Percentiles rank a stretch among this genome's conserved stretches.
These are phyloP conservation scores for Epinephelus malabaricus DNA, from an alignment of 2,797 vertebrate genomes.

Conservation along the genomic window DNA sequence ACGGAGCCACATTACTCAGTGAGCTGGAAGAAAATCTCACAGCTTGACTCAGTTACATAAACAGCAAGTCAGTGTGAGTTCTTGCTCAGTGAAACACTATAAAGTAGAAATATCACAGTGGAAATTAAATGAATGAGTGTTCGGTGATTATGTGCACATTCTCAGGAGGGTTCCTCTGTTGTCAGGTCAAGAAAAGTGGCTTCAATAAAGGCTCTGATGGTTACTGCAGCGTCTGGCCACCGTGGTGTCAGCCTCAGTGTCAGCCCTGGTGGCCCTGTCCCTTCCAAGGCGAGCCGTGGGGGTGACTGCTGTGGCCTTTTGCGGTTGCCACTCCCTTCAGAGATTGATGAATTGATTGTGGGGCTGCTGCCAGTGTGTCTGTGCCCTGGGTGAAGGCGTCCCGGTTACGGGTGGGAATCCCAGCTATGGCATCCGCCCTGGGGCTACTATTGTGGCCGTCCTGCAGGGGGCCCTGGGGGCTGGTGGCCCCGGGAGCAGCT, in stretches of 20 bases:
- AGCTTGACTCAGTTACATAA: conserved; percentile 15
- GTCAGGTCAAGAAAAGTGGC: conserved; percentile 23
- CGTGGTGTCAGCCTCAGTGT: conserved; percentile 56
- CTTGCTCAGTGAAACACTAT: conserved; percentile 10
- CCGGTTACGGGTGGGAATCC: conserved; percentile 90
- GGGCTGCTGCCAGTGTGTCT: conserved; percentile 89
- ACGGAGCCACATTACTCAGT: not conserved
- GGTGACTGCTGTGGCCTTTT: conserved; percentile 84
- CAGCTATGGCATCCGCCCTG: conserved; percentile 89
- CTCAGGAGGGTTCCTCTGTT: conserved; percentile 27
- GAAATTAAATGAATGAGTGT: conserved; percentile 4
- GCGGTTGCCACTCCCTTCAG: conserved; percentile 80
- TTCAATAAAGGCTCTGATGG: conserved; percentile 24
- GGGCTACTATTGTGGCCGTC: conserved; percentile 86
- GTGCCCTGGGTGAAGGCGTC: conserved; percentile 88
- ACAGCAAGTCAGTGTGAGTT: conserved; percentile 11
- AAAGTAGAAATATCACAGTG: not conserved
- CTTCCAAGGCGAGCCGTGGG: conserved; percentile 70
- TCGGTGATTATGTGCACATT: conserved; percentile 21
- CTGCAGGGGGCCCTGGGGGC: conserved; percentile 88
- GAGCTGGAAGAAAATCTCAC: conserved; percentile 16
- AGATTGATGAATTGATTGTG: conserved; percentile 90
- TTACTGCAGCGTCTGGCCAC: conserved; percentile 53
- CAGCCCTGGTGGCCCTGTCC: conserved; percentile 82
- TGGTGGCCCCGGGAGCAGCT: conserved; percentile 84